Evolutionary conservation across 2,797 vertebrate species (phyloP).

Genomic region (Octomys mimax): DNA sequence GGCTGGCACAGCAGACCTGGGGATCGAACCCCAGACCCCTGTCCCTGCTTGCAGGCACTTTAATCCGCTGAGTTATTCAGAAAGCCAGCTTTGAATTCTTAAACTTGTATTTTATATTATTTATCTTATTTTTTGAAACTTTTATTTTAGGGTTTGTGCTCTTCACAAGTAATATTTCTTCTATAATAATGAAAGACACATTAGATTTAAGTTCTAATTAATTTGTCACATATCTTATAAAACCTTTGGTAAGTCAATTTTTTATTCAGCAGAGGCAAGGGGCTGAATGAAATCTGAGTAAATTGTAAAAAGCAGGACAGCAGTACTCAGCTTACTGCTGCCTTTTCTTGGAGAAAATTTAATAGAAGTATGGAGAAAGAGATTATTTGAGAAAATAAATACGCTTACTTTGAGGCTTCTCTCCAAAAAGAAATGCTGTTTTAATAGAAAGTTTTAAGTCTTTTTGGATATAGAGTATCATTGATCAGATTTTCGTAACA

Average conservation of each 20-base stretch:
- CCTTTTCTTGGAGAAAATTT: constrained; percentile 12
- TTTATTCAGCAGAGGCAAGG: constrained; percentile 28
- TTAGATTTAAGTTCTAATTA: constrained; percentile 60
- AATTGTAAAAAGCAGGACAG: neutral
- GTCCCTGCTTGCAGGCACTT: too few relatives aligned
- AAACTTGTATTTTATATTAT: neutral
- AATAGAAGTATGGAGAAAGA: neutral
- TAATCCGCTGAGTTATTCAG: neutral
- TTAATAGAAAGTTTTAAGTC: constrained; percentile 49
- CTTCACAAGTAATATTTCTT: neutral
- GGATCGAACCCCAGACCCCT: too few relatives aligned
- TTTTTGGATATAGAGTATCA: constrained; percentile 31
- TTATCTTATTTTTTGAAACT: constrained; percentile 36
- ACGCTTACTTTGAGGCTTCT: constrained; percentile 28
- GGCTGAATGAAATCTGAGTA: neutral
- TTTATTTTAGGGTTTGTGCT: constrained; percentile 42
- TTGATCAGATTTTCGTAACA: constrained; percentile 38
- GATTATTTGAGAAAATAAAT: constrained; percentile 23
- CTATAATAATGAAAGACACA: constrained; percentile 30
- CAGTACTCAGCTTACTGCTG: neutral
- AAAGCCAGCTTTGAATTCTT: constrained; percentile 59
- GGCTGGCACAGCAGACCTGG: too few relatives aligned
- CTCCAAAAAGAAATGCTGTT: constrained; percentile 7
- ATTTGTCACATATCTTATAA: constrained; percentile 44
- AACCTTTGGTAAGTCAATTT: constrained; percentile 41